Evolutionary conservation across 2,797 vertebrate genomes (phyloP), one percentile per base, ranked within the genome.

Genomic region (Coreius guichenoti): DNA sequence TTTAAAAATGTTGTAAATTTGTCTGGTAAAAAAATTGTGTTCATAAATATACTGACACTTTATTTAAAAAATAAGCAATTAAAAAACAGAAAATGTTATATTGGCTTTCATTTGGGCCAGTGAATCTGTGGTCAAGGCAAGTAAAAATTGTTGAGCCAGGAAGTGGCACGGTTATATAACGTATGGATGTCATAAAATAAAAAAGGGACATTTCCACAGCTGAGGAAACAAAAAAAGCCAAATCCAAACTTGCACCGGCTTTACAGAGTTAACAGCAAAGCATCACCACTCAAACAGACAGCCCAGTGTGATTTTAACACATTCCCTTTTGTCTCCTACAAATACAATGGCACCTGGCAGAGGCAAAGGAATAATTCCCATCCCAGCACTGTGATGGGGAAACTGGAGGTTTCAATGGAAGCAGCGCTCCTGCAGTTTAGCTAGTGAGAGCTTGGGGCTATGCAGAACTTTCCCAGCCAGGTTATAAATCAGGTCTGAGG

Each of bases 151-250:
- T 70, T 81, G 29, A 54, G 21, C 4, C 23, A 11, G n/a, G 14
- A 69, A 26, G 49, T 43, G 67, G 36, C 54, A 47, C 13, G 8
- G 65, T 80, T 80, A 67, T 26, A 36, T 80, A 80, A 69, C 4
- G 19, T 47, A 45, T 8, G 39, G 16, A 49, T 70, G 47, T 54
- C 43, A 68, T 58, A n/a, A 23, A 26, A 69, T 21, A 63, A 67
- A 49, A 61, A 36, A n/a, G 39, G 43, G 56, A 74, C 83, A 56
- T 74, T 65, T 86, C 84, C 88, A 87, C 69, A 70, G 75, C 82
- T 47, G 39, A 81, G 58, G 29, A 86, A 80, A 85, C 72, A 80
- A 36, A 11, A 54, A 21, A 43, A 12, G 21, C 49, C 74, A 74
- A 51, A 84, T 63, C 58, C 63, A 80, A 73, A 76, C 61, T 72